phyloP scores from a whole-genome alignment of 2,113 vertebrate species.

The Anser brachyrhynchus region DNA sequence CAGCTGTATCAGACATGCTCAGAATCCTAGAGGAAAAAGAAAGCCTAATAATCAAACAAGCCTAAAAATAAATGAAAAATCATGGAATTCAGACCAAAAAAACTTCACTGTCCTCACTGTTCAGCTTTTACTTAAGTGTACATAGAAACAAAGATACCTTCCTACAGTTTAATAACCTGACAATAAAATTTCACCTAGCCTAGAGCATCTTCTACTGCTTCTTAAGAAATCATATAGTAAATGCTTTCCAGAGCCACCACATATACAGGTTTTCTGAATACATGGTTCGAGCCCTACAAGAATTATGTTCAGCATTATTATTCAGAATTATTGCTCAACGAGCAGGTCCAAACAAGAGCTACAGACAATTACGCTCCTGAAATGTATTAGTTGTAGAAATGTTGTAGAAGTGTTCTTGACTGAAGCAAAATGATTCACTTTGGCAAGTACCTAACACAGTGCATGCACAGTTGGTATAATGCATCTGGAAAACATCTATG shows the following conservation, averaged over 20 bases:
- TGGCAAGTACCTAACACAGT: not conserved
- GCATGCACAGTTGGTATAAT: not conserved
- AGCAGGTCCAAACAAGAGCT: not conserved
- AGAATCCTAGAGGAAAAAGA: not conserved
- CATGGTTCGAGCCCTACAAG: not conserved
- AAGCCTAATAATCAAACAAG: not conserved
- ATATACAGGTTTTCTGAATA: not conserved
- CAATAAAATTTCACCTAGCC: not conserved
- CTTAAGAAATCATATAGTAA: not conserved
- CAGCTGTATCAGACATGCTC: not conserved
- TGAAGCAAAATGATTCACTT: not conserved
- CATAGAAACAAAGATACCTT: not conserved
- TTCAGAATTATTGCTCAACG: not conserved
- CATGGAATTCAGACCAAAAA: not conserved
- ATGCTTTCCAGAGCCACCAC: not conserved
- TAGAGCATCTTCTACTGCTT: not conserved
- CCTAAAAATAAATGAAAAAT: not conserved
- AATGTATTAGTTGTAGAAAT: not conserved
- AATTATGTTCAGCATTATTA: not conserved
- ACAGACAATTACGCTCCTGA: not conserved
- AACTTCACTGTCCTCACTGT: not conserved
- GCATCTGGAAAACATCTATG: not conserved
- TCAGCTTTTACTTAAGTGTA: not conserved
- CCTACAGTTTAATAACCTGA: not conserved
- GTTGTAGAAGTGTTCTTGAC: not conserved